Percentiles rank a stretch among this genome's conserved stretches.
Conservation (phyloP, 2,797 vertebrate species). For the Chiloscyllium punctatum region DNA sequence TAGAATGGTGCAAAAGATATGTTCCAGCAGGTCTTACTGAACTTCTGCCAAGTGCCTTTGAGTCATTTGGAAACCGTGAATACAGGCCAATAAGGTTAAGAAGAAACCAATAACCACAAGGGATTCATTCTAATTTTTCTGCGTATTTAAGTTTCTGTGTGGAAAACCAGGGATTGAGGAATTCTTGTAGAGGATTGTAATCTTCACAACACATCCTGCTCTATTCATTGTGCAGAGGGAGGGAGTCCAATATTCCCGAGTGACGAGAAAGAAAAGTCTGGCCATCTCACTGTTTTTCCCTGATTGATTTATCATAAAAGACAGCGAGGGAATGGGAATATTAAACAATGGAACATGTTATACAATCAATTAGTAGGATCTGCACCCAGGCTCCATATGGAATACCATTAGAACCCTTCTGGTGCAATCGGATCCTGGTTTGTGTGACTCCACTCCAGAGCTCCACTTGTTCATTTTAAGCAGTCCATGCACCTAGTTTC, state of each 20-base stretch:
- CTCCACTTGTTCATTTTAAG: too few relatives aligned
- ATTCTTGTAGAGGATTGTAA: neutral
- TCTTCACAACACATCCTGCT: too few relatives aligned
- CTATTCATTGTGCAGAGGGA: neutral
- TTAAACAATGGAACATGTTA: neutral
- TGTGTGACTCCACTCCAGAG: too few relatives aligned
- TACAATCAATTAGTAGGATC: neutral
- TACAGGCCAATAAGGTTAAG: neutral
- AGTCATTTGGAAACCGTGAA: neutral
- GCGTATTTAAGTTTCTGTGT: neutral
- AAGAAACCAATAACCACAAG: neutral
- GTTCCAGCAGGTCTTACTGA: neutral
- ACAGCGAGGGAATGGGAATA: neutral
- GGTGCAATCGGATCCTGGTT: too few relatives aligned
- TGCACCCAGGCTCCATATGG: neutral
- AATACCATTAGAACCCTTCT: neutral
- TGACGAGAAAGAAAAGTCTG: neutral
- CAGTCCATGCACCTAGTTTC: too few relatives aligned
- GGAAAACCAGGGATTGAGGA: neutral
- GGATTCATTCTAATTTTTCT: neutral
- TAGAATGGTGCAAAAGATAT: neutral
- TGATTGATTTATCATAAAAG: neutral
- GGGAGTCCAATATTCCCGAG: neutral
- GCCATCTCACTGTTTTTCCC: neutral
- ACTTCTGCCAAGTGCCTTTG: neutral